These are phyloP conservation scores for Syrmaticus mikado DNA, from an alignment of 2,113 vertebrate species.

Conservation along the genomic window DNA sequence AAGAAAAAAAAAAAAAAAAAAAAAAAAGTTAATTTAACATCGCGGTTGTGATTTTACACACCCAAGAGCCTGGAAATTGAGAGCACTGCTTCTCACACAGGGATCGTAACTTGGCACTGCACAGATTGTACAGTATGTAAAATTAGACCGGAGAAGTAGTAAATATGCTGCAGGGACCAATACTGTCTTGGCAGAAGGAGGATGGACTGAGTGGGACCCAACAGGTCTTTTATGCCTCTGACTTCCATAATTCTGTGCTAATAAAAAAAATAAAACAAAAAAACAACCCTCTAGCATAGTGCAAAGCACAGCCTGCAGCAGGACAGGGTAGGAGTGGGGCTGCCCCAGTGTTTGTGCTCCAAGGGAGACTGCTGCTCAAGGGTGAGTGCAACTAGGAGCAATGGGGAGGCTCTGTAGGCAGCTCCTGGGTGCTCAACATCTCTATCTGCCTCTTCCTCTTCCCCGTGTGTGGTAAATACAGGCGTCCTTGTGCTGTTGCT, in stretches of 20 bases:
- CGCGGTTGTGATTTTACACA: conserved; percentile 71
- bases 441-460: background rate
- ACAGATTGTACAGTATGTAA: conserved; percentile 70
- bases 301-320: background rate
- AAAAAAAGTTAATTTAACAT: conserved; percentile 66
- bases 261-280: conserved; percentile 22
- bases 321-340: background rate
- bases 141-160: conserved; percentile 64
- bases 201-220: conserved; percentile 72
- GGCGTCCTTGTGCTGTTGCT: background rate
- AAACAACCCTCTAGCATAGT: background rate
- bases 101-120: conserved; percentile 66
- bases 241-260: conserved; percentile 60
- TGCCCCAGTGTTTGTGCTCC: rapidly evolving
- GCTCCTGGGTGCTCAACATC: rapidly evolving
- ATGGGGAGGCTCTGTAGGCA: background rate
- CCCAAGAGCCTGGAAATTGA: conserved; percentile 71
- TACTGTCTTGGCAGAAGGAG: conserved; percentile 73
- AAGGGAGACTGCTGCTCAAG: background rate
- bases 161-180: conserved; percentile 68
- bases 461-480: background rate
- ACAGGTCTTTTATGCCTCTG: conserved; percentile 67
- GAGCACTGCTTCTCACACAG: conserved; percentile 57
- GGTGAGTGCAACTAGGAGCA: rapidly evolving
- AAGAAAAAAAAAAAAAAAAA: background rate